Evolutionary conservation across 2,888 invertebrate species (phyloP).

Genomic region (Scaptomyza caliginosa): DNA sequence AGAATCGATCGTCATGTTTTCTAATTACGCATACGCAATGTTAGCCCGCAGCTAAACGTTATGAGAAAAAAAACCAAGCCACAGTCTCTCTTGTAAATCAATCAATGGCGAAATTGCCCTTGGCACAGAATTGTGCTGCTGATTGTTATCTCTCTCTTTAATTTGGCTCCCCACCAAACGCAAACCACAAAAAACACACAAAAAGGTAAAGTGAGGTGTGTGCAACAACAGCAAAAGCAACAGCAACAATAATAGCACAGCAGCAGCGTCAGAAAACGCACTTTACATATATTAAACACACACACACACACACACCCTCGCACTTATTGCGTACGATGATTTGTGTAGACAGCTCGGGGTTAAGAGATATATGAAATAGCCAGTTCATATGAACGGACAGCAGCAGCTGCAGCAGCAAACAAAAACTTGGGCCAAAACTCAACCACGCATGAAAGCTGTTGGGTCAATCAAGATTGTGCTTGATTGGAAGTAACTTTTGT

Average conservation of each 20-base stretch:
- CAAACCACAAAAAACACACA: constrained; percentile 7
- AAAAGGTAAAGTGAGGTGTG: constrained; percentile 36
- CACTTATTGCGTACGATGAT: constrained; percentile 67
- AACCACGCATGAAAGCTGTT: constrained; percentile 64
- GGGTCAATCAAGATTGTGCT: constrained; percentile 17
- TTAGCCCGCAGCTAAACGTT: constrained; percentile 16
- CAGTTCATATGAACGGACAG: constrained; percentile 42
- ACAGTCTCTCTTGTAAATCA: constrained; percentile 67
- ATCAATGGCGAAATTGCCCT: constrained; percentile 78
- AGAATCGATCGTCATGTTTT: constrained; percentile 45
- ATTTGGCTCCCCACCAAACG: constrained; percentile 23
- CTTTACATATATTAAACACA: constrained; percentile 42
- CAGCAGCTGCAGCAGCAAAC: constrained; percentile 12
- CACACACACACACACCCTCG: constrained; percentile 6
- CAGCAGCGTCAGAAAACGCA: constrained; percentile 58
- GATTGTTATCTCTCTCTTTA: constrained; percentile 29
- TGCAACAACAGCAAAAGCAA: constrained; percentile 2
- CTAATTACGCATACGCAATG: constrained; percentile 68
- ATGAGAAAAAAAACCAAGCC: constrained; percentile 5
- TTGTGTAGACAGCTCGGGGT: constrained; percentile 63
- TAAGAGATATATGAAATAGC: constrained; percentile 62
- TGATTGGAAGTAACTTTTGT: constrained; percentile 5
- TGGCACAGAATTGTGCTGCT: constrained; percentile 53
- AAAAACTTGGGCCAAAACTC: constrained; percentile 35
- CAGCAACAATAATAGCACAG: constrained; percentile 7